Base-by-base conservation (phyloP, 2,888 invertebrate species). In the Epistrophe eligans region DNA sequence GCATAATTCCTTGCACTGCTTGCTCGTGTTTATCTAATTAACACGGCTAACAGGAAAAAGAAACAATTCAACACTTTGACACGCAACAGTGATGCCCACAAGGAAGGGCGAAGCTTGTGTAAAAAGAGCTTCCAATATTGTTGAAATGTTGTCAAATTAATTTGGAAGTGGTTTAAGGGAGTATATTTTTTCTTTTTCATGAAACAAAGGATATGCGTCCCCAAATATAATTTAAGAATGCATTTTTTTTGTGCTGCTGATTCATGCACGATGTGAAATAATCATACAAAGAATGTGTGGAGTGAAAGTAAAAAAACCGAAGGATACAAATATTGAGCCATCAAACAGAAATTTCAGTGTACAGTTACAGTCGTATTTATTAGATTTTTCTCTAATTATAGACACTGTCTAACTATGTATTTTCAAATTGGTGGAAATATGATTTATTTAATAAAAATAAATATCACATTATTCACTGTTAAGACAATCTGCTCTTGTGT, bases 1-100 rank as follows among this genome's bases (percentile, higher is more conserved):
- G 73, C 60, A 67, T 50, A 58, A 66, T 80, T 71, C 43, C 57
- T 67, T 57, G 11, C 55, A 62, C 50, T 70, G 58, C 74, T 64
- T 62, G 58, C 74, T 70, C 77, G 77, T 60, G 45, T 77, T 74
- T 74, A 74, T 74, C 64, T 82, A 82, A 85, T 85, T 81, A 77
- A 82, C 77, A 77, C 81, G 77, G 48, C 67, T 5, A 72, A 66
- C 79, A 70, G 67, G 48, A 67, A 35, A n/a, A 57, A 67, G 40
- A 45, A 35, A 48, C 28, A 83, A 67, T 57, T 57, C 55, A 57
- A 57, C 38, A 70, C 55, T 55, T 70, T 55, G 70, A 45, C 67
- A 70, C 28, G 40, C 73, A 58, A 73, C 50, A 67, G 2, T 50
- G 24, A 24, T 24, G 50, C 19, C 19, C 50, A 50, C 15, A 66